Evolutionary conservation across 1,140 invertebrate genomes (phyloP), one percentile per base, ranked within the genome.

Genomic region (Drosophila nikananu): DNA sequence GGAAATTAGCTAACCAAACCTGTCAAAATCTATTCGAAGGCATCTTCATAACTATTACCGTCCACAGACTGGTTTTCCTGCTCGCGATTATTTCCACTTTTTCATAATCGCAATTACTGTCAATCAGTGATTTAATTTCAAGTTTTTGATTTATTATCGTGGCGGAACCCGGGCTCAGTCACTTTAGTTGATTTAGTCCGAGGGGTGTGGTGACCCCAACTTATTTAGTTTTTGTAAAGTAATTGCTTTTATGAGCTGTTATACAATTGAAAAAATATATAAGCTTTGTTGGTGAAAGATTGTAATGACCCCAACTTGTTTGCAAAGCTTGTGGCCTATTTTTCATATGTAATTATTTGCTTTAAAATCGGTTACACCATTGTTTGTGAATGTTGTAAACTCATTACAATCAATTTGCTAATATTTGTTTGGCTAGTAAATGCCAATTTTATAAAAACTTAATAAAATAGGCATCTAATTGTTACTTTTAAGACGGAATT

Each of bases 21-120:
- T 86, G 83, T 86, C 76, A 86, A 87, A 87, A 83, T 78, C 74
- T 58, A 87, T 89, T 87, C 75, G 68, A 82, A 72, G 77, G 80
- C 84, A 77, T 87, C 84, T 87, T 89, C 78, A 83, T 87, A 86
- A 81, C 78, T 75, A 54, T 67, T 70, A 51, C 48, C 10, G 21
- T 15, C 66, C 17, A 27, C 23, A 54, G 46, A 70, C 66, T 44
- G 66, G 66, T 67, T 67, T 44, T 39, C 12, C 17, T 49, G 61
- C 44, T 39, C 65, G 65, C 63, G 63, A 52, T 37, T 54, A 70
- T 49, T 66, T 66, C 66, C 62, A 44, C 63, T 70, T 67, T 67
- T 67, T 62, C 63, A 52, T 52, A 70, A 70, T 52, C 66, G 62
- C 62, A 70, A 70, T 67, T 70, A 67, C 66, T 70, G 63, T 67